These are phyloP conservation scores for Agonopterix alstromeriana DNA, from an alignment of 2,888 invertebrate species.

Conservation along the genomic window DNA sequence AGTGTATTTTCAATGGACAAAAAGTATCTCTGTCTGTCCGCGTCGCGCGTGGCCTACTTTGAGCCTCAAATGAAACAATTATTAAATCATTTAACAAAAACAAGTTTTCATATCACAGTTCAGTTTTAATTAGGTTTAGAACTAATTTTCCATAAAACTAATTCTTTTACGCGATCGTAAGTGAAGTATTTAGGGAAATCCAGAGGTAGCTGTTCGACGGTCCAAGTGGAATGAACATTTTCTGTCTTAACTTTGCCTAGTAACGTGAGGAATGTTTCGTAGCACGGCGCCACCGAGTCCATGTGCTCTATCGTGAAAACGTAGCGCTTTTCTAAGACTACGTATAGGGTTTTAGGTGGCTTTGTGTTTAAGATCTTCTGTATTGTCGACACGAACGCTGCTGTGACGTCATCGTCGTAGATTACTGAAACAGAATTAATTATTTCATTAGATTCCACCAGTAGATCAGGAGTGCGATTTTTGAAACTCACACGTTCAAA, in stretches of 20 bases:
- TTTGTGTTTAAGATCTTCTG: slow-evolving; percentile 79
- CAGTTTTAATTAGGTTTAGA: slow-evolving; percentile 30
- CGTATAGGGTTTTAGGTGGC: slow-evolving; percentile 79
- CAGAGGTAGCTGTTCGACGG: slow-evolving; percentile 77
- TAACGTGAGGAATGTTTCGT: slow-evolving; percentile 85
- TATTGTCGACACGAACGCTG: slow-evolving; percentile 85
- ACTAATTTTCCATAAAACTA: slow-evolving; percentile 84
- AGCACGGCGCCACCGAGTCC: slow-evolving; percentile 91
- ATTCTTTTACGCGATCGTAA: slow-evolving; percentile 86
- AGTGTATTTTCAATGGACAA: too few species aligned
- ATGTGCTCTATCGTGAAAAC: slow-evolving; percentile 89
- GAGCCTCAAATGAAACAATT: background rate
- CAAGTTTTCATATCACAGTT: slow-evolving; percentile 34
- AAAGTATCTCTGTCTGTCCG: too few species aligned
- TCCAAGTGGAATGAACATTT: slow-evolving; percentile 67
- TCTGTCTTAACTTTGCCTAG: slow-evolving; percentile 68
- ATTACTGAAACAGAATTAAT: slow-evolving; percentile 78
- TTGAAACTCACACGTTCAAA: too few species aligned
- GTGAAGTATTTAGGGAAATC: slow-evolving; percentile 89
- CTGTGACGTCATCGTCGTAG: slow-evolving; percentile 88
- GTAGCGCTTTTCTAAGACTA: slow-evolving; percentile 90
- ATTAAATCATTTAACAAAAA: background rate
- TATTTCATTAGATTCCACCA: background rate
- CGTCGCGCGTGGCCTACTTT: background rate
- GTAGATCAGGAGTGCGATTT: too few species aligned